Conservation (phyloP, 2,888 invertebrate species). For the Andricus quercusramuli region DNA sequence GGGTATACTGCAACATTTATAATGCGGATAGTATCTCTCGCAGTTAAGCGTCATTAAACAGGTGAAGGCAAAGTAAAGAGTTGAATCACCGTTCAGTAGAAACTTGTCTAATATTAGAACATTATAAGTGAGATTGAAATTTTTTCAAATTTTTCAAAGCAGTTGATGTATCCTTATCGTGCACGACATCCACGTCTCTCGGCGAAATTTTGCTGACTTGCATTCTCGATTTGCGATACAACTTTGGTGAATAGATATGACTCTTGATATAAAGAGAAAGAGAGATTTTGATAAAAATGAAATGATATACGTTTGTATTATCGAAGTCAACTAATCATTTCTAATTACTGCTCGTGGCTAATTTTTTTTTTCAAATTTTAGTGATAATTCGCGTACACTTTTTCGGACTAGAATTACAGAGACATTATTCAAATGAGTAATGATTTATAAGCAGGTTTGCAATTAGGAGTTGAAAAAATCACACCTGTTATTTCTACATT, state of each 20-base stretch:
- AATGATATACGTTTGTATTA: neutral
- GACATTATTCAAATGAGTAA: too few relatives aligned
- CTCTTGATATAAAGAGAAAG: slow-evolving; percentile 7
- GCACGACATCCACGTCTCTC: neutral
- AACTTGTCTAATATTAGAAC: slow-evolving; percentile 49
- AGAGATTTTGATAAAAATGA: neutral
- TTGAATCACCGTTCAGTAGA: slow-evolving; percentile 49
- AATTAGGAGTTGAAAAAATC: neutral
- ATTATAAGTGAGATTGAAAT: slow-evolving; percentile 10
- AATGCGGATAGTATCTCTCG: slow-evolving; percentile 46
- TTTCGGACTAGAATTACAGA: neutral
- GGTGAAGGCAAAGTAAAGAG: slow-evolving; percentile 43
- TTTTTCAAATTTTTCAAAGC: slow-evolving; percentile 44
- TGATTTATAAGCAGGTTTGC: too few relatives aligned
- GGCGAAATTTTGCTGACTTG: slow-evolving; percentile 12
- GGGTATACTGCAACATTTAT: slow-evolving; percentile 48
- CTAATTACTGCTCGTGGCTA: neutral
- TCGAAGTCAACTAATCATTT: neutral
- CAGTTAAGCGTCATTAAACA: slow-evolving; percentile 48
- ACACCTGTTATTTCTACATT: neutral
- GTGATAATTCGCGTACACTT: neutral
- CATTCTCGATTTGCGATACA: neutral
- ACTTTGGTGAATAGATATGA: slow-evolving; percentile 6
- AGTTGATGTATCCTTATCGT: slow-evolving; percentile 34
- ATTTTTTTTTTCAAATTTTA: neutral